Evolutionary conservation across 2,888 invertebrate species (phyloP).

Genomic region (Drosophila parthenogenetica): DNA sequence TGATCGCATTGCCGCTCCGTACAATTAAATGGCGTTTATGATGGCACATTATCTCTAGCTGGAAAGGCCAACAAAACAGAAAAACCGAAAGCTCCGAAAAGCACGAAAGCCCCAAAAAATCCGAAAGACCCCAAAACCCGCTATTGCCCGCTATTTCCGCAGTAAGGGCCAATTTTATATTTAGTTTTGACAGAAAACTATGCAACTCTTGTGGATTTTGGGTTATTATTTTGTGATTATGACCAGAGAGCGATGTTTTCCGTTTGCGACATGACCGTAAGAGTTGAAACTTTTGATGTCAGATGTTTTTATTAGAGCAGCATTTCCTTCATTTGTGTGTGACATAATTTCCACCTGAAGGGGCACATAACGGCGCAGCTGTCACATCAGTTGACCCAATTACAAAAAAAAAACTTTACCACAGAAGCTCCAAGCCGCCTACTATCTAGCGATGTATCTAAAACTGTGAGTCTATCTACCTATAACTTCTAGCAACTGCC

Average conservation of each 20-base stretch:
- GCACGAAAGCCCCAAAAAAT: slow-evolving; percentile 8
- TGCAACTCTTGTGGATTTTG: slow-evolving; percentile 46
- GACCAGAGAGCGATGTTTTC: slow-evolving; percentile 53
- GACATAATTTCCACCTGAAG: slow-evolving; percentile 61
- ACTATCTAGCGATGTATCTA: not conserved
- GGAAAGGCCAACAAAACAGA: slow-evolving; percentile 9
- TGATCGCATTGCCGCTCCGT: slow-evolving; percentile 6
- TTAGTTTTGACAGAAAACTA: slow-evolving; percentile 7
- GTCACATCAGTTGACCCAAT: slow-evolving; percentile 50
- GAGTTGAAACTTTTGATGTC: slow-evolving; percentile 33
- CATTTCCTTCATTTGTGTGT: slow-evolving; percentile 55
- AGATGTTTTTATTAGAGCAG: slow-evolving; percentile 44
- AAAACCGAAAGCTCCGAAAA: slow-evolving; percentile 21
- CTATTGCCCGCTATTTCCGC: slow-evolving; percentile 55
- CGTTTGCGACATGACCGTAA: slow-evolving; percentile 61
- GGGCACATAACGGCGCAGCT: slow-evolving; percentile 41
- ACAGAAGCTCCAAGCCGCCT: not conserved
- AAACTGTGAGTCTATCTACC: not conserved
- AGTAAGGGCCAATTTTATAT: slow-evolving; percentile 40
- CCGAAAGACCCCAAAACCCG: slow-evolving; percentile 32
- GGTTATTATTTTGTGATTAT: slow-evolving; percentile 71
- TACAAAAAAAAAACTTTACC: slow-evolving; percentile 4
- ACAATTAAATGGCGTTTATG: slow-evolving; percentile 69
- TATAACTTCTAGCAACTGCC: slow-evolving; percentile 2
- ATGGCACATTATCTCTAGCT: slow-evolving; percentile 57